Percentiles rank a stretch among this genome's conserved stretches.
Evolutionary conservation across 2,113 vertebrate species (phyloP).

Genomic region (Dasyprocta punctata): DNA sequence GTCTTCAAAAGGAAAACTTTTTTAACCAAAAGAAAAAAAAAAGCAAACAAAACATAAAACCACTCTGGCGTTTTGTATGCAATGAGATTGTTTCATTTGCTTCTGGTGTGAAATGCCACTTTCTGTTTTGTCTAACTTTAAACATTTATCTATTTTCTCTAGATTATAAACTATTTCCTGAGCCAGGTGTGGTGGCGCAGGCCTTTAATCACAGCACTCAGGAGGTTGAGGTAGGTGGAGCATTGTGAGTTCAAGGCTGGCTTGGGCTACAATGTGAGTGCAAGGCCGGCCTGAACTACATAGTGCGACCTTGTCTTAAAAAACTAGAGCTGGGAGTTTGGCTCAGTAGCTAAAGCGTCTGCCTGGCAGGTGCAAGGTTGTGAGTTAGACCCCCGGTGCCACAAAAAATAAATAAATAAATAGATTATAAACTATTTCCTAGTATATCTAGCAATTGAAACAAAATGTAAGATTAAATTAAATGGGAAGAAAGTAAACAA

Average conservation of each 20-base stretch:
- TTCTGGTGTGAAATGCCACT: slow-evolving; percentile 32
- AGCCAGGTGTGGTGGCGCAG: no score
- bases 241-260: no score
- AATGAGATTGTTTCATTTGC: slow-evolving; percentile 13
- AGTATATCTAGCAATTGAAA: neutral
- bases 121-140: slow-evolving; percentile 18
- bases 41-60: neutral
- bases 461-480: neutral
- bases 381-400: no score
- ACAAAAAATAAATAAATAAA: no score
- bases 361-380: no score
- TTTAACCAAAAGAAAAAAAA: neutral
- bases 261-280: no score
- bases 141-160: slow-evolving; percentile 5
- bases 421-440: neutral
- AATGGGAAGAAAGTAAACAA: neutral
- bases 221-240: no score
- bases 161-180: neutral
- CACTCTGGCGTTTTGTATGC: neutral
- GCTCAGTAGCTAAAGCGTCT: no score
- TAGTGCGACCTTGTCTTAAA: no score
- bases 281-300: no score
- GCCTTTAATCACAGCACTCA: no score
- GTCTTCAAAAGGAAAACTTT: slow-evolving; percentile 28
- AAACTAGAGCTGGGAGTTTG: no score